Percentiles rank a stretch among this genome's conserved stretches.
phyloP scores from a whole-genome alignment of 2,113 vertebrate genomes.

The Hippocampus barbouri region DNA sequence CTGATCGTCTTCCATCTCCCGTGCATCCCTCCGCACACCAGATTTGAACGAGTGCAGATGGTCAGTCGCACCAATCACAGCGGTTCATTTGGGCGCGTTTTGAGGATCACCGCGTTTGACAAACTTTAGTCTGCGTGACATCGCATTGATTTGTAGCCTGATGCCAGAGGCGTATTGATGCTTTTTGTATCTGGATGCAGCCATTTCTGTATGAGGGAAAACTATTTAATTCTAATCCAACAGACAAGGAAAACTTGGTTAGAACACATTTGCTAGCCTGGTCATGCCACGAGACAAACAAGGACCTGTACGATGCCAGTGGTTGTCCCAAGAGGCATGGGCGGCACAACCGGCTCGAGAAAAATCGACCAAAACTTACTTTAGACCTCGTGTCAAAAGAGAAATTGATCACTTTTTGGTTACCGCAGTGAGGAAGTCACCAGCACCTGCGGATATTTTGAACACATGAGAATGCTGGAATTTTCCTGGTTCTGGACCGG shows the following conservation, averaged over 20 bases:
- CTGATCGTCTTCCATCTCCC: slow-evolving; percentile 4
- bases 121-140: not conserved
- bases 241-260: not conserved
- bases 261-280: not conserved
- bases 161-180: not conserved
- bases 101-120: not conserved
- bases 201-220: not conserved
- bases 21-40: not conserved
- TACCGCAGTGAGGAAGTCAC: too few relatives aligned
- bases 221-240: not conserved
- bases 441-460: too few relatives aligned
- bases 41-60: not conserved
- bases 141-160: not conserved
- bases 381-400: not conserved
- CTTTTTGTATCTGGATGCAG: not conserved
- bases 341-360: not conserved
- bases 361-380: not conserved
- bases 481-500: too few relatives aligned
- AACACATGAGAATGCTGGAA: too few relatives aligned
- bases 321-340: not conserved
- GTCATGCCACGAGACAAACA: not conserved
- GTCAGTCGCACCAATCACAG: not conserved
- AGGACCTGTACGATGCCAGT: not conserved
- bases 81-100: not conserved
- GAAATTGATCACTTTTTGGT: not conserved